Conservation (phyloP, 1,140 invertebrate genomes). For the Monomorium pharaonis region DNA sequence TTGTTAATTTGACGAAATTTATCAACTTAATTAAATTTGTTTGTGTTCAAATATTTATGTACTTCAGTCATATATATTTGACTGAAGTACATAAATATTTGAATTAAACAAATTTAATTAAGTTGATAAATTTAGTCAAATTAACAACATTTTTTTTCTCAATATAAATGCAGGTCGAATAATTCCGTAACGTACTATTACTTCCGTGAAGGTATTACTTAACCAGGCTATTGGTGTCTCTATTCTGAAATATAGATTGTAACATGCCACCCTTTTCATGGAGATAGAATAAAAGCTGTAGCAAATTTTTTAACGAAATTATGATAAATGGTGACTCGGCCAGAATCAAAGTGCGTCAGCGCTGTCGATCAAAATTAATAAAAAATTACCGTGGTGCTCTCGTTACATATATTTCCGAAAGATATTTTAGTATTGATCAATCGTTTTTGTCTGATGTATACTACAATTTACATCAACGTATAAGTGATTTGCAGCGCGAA, state of each 20-base stretch:
- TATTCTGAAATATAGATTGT: background rate
- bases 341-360: background rate
- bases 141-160: no score
- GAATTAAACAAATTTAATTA: no score
- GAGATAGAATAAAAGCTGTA: slow-evolving; percentile 1
- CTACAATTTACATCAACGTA: background rate
- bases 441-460: background rate
- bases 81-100: no score
- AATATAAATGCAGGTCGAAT: background rate
- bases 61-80: no score
- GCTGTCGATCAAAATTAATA: slow-evolving; percentile 46
- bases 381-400: slow-evolving; percentile 31
- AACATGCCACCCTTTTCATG: background rate
- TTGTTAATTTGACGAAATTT: no score
- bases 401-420: background rate
- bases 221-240: background rate
- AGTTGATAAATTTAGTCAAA: no score
- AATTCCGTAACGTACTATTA: background rate
- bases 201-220: no score
- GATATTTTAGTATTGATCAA: slow-evolving; percentile 31
- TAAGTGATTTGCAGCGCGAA: slow-evolving; percentile 12
- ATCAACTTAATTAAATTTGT: no score
- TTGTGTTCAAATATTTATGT: no score
- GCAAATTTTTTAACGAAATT: slow-evolving; percentile 31
- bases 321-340: slow-evolving; percentile 30